Evolutionary conservation across 1,140 invertebrate genomes (phyloP).

Genomic region (Megalonaias nervosa): DNA sequence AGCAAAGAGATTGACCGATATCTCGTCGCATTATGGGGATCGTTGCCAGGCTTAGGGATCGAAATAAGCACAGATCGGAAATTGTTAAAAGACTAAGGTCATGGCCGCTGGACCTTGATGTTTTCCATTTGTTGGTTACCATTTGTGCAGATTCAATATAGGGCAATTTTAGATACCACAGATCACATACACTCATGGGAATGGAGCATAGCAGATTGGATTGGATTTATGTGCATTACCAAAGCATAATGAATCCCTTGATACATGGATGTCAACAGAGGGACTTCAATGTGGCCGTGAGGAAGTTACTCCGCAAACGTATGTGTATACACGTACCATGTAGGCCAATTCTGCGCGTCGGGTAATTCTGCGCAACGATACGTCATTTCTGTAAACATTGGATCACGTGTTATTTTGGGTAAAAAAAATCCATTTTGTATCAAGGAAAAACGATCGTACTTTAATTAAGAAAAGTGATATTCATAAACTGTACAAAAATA

Average conservation of each 20-base stretch:
- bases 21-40: too few relatives aligned
- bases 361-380: too few relatives aligned
- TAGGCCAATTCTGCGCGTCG: too few relatives aligned
- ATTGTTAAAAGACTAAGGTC: conserved; percentile 22
- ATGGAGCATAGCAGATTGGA: conserved; percentile 25
- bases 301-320: not conserved
- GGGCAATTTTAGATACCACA: conserved; percentile 1
- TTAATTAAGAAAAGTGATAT: too few relatives aligned
- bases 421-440: too few relatives aligned
- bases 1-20: too few relatives aligned
- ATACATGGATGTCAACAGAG: conserved; percentile 39
- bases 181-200: conserved; percentile 7
- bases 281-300: conserved; percentile 29
- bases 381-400: too few relatives aligned
- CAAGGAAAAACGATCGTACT: too few relatives aligned
- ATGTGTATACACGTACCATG: too few relatives aligned
- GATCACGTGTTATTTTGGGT: too few relatives aligned
- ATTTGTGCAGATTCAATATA: conserved; percentile 19
- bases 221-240: conserved; percentile 40
- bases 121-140: conserved; percentile 42
- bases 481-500: too few relatives aligned
- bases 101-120: conserved; percentile 14
- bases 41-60: too few relatives aligned
- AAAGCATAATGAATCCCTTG: conserved; percentile 44
- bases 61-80: not conserved